Conservation (phyloP, 2,113 vertebrate species). For the Sorex araneus region DNA sequence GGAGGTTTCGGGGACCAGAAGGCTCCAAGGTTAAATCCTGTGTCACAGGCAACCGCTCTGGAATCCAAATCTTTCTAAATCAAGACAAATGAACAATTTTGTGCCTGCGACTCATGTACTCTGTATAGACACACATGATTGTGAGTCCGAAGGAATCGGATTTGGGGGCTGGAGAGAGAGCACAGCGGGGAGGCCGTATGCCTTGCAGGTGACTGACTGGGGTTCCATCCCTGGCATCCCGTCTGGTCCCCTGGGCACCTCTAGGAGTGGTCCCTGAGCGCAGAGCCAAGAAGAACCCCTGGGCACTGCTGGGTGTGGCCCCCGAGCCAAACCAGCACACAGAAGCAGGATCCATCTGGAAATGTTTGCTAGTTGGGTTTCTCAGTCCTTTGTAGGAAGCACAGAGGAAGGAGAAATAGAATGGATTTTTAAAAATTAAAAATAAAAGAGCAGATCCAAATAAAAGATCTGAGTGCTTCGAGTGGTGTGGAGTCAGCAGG, state of each 20-base stretch:
- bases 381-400: slow-evolving; percentile 29
- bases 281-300: too few species aligned
- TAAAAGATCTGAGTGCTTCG: not conserved
- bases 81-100: slow-evolving; percentile 40
- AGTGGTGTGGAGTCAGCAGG: not conserved
- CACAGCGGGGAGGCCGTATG: too few species aligned
- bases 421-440: too few species aligned
- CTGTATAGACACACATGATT: slow-evolving; percentile 34
- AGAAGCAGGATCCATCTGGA: not conserved
- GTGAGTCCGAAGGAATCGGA: not conserved
- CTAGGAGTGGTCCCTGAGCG: too few species aligned
- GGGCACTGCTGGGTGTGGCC: too few species aligned
- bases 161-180: too few species aligned
- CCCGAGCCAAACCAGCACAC: too few species aligned
- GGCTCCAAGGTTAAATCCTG: not conserved
- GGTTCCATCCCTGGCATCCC: too few species aligned
- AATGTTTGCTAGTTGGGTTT: slow-evolving; percentile 52
- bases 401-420: not conserved
- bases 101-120: not conserved
- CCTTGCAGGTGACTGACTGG: too few species aligned
- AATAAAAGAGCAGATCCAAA: too few species aligned
- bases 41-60: slow-evolving; percentile 15
- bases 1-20: not conserved
- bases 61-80: slow-evolving; percentile 17
- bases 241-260: too few species aligned